Conservation (phyloP, 1,140 invertebrate species). For the Bombus vancouverensis region DNA sequence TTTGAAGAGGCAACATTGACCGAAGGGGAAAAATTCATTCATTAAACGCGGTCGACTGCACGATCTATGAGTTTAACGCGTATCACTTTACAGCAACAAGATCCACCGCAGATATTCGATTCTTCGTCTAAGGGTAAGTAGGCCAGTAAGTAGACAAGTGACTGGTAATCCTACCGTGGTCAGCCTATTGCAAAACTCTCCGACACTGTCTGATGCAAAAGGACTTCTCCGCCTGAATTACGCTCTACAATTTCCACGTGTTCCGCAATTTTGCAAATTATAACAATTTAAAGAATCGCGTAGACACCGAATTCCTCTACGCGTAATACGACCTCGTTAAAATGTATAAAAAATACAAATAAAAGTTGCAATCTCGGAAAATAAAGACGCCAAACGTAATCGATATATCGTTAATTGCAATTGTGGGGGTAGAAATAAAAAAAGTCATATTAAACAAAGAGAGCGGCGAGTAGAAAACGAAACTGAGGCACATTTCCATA, state of each 20-base stretch:
- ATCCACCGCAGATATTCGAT: slow-evolving; percentile 74
- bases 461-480: background rate
- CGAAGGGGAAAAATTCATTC: slow-evolving; percentile 24
- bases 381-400: too few species aligned
- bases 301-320: background rate
- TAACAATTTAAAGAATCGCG: too few species aligned
- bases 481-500: background rate
- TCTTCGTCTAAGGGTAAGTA: slow-evolving; percentile 66
- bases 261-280: background rate
- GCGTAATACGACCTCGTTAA: background rate
- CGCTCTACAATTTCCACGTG: slow-evolving; percentile 16
- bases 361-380: background rate
- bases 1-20: background rate
- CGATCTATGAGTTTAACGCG: slow-evolving; percentile 36
- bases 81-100: slow-evolving; percentile 69
- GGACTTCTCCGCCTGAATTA: slow-evolving; percentile 8
- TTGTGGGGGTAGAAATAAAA: too few species aligned
- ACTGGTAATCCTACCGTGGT: slow-evolving; percentile 70
- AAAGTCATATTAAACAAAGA: too few species aligned
- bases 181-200: slow-evolving; percentile 57
- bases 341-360: background rate
- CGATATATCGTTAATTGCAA: too few species aligned
- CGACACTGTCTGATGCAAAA: background rate
- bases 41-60: background rate
- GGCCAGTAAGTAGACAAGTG: slow-evolving; percentile 70